Percentiles rank a stretch among this genome's conserved stretches.
These are phyloP conservation scores for Heptranchias perlo DNA, from an alignment of 2,113 vertebrate genomes.

Conservation along the genomic window DNA sequence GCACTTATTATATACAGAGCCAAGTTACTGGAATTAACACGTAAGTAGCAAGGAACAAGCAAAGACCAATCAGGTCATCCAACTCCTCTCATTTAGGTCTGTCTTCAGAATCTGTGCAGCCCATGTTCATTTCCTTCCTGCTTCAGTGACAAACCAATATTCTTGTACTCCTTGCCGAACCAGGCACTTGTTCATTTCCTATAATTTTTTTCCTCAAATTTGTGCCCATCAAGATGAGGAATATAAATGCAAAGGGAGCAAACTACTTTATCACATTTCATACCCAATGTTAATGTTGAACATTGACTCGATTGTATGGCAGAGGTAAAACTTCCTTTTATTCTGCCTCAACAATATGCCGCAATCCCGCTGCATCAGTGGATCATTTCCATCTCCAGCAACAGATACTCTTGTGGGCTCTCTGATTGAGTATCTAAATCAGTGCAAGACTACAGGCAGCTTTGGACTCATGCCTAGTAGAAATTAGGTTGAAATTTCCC, in stretches of 20 bases:
- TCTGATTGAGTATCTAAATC: neutral
- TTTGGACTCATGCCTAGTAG: neutral
- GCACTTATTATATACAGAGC: neutral
- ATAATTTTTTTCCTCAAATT: neutral
- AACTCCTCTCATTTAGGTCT: neutral
- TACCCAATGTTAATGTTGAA: neutral
- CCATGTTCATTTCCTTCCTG: neutral
- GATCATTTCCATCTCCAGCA: neutral
- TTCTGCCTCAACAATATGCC: neutral
- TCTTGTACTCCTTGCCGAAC: neutral
- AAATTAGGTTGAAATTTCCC: neutral
- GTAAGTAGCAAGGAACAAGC: neutral
- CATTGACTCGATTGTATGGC: neutral
- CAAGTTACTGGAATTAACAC: too few species aligned
- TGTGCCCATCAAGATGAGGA: neutral
- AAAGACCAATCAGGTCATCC: neutral
- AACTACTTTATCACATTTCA: neutral
- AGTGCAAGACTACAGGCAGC: neutral
- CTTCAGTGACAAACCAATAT: neutral
- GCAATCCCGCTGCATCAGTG: neutral
- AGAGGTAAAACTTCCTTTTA: neutral
- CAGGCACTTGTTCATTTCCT: neutral
- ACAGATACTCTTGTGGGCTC: neutral
- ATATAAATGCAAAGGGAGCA: neutral
- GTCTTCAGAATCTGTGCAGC: too few species aligned